A percentile compares a stretch with the other conserved stretches of the same genome.
Conservation (phyloP, 2,888 invertebrate species). For the Enoplolaimus lenunculus region DNA sequence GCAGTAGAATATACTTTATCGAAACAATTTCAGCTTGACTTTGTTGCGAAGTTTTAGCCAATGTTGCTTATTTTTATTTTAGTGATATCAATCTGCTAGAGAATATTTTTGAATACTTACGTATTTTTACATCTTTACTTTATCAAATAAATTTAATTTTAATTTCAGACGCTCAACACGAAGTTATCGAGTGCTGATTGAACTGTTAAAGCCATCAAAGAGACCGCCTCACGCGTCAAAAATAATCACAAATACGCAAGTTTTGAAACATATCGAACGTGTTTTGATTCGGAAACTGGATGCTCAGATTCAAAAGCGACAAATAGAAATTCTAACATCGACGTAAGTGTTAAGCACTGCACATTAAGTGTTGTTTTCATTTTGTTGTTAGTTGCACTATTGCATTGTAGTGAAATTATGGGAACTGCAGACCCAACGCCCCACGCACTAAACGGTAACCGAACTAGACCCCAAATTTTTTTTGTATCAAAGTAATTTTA, state of each 20-base stretch:
- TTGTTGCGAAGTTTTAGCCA: no score
- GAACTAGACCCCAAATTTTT: no score
- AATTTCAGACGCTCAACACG: background rate
- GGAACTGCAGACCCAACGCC: background rate
- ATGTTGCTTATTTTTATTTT: background rate
- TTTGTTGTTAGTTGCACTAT: no score
- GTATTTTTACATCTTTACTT: no score
- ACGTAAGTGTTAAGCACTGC: no score
- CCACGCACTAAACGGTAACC: no score
- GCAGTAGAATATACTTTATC: no score
- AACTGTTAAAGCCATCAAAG: background rate
- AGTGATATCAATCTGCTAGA: background rate
- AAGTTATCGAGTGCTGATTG: background rate
- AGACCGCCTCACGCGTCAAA: background rate
- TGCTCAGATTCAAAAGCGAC: constrained; percentile 11
- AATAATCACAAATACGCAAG: constrained; percentile 32
- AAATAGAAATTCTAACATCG: background rate
- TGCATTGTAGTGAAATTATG: background rate
- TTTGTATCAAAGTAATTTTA: no score
- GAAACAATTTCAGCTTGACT: no score
- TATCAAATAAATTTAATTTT: no score
- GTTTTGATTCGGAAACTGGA: constrained; percentile 27
- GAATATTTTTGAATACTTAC: background rate
- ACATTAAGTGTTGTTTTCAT: no score
- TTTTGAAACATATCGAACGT: constrained; percentile 29